phyloP scores from a whole-genome alignment of 2,888 invertebrate genomes.

The Boloria euphrosyne region DNA sequence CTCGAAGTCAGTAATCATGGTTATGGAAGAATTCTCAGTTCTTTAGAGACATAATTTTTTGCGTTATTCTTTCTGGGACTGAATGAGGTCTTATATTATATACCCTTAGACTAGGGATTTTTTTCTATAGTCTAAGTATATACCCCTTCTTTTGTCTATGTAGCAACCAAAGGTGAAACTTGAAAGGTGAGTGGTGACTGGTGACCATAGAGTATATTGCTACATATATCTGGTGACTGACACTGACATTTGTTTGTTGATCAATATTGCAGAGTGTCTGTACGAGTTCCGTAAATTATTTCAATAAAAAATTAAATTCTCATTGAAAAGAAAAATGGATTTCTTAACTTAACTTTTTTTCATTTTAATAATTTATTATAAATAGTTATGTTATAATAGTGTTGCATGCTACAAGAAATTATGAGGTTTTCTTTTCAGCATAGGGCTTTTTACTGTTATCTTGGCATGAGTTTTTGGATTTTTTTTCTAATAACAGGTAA shows the following conservation, averaged over 20 bases:
- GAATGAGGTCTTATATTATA: too few relatives aligned
- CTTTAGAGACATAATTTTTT: too few relatives aligned
- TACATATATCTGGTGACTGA: too few relatives aligned
- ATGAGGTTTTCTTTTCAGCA: slow-evolving; percentile 84
- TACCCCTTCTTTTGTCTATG: too few relatives aligned
- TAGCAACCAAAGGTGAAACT: too few relatives aligned
- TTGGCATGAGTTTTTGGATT: slow-evolving; percentile 90
- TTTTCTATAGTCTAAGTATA: too few relatives aligned
- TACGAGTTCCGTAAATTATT: background rate
- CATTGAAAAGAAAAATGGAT: slow-evolving; percentile 11
- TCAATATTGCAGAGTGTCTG: slow-evolving; percentile 30
- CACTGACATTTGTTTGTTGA: slow-evolving; percentile 34
- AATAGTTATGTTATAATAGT: background rate
- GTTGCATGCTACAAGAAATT: slow-evolving; percentile 57
- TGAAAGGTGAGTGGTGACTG: too few relatives aligned
- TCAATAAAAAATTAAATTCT: background rate
- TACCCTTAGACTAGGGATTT: too few relatives aligned
- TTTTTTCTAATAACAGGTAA: slow-evolving; percentile 29
- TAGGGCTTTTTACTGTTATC: slow-evolving; percentile 90
- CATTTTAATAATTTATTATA: background rate
- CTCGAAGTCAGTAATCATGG: too few relatives aligned
- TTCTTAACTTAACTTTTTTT: background rate
- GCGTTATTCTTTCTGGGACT: too few relatives aligned
- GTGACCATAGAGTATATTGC: too few relatives aligned
- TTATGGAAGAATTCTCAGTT: too few relatives aligned